Conservation (phyloP, 2,797 vertebrate species). For the Pogoniulus pusillus region DNA sequence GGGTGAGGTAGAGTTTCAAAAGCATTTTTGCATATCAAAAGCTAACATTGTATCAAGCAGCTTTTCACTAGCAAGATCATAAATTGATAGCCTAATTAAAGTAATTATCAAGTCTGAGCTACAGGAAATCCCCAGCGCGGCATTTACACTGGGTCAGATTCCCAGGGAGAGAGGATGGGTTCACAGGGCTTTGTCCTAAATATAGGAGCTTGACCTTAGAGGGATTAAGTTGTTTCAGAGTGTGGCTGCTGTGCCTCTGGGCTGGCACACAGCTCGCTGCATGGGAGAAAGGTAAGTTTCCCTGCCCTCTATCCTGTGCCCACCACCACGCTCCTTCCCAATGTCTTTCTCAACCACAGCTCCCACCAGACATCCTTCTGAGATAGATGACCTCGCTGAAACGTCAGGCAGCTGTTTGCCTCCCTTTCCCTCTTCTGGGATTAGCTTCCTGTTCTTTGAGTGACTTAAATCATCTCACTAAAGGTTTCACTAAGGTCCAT, state of each 20-base stretch:
- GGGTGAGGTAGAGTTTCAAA: constrained; percentile 60
- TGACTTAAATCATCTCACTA: neutral
- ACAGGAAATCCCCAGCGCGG: constrained; percentile 18
- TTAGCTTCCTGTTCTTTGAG: neutral
- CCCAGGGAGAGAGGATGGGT: neutral
- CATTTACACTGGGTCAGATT: neutral
- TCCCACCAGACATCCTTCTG: fast-evolving
- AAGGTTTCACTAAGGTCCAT: neutral
- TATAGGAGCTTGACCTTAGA: neutral
- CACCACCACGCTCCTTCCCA: neutral
- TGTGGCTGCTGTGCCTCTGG: fast-evolving
- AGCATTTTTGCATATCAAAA: constrained; percentile 65
- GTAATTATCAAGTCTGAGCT: neutral
- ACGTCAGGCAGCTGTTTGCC: neutral
- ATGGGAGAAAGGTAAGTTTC: neutral
- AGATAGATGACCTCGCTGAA: neutral
- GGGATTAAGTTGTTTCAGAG: neutral
- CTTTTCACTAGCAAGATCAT: constrained; percentile 40
- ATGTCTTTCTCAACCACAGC: neutral
- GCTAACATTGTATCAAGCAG: constrained; percentile 21
- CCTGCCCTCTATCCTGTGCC: neutral
- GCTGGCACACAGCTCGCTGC: neutral
- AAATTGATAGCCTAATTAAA: constrained; percentile 49
- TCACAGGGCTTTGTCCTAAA: neutral
- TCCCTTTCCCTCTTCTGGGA: neutral